Evolutionary conservation across 2,888 invertebrate species (phyloP).

Genomic region (Drosophila robusta): DNA sequence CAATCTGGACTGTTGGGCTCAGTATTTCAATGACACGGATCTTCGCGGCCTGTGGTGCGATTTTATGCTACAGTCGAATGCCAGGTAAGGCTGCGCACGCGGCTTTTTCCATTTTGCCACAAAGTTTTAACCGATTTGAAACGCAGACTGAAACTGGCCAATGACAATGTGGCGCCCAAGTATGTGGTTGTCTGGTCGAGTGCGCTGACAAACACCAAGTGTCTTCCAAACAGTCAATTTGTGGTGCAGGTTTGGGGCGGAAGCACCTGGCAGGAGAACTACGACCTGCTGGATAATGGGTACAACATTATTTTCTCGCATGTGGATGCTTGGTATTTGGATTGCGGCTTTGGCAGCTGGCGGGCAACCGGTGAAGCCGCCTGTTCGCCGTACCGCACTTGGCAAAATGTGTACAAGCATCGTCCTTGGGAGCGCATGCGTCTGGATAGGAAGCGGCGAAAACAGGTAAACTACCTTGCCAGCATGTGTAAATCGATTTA

Average conservation of each 20-base stretch:
- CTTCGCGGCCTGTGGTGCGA: conserved; percentile 92
- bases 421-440: conserved; percentile 89
- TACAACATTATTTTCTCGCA: conserved; percentile 92
- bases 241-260: conserved; percentile 93
- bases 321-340: conserved; percentile 95
- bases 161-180: conserved; percentile 82
- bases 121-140: not conserved
- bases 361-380: conserved; percentile 91
- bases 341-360: conserved; percentile 95
- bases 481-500: not conserved
- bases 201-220: conserved; percentile 90
- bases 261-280: conserved; percentile 92
- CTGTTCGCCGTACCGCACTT: conserved; percentile 94
- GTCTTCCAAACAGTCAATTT: conserved; percentile 87
- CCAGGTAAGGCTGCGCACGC: conserved; percentile 84
- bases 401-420: conserved; percentile 95
- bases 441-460: conserved; percentile 81
- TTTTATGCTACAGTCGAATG: conserved; percentile 89
- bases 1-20: conserved; percentile 92
- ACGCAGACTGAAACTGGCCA: conserved; percentile 83
- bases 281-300: conserved; percentile 91
- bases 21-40: conserved; percentile 91
- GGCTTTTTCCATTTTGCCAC: too few relatives aligned
- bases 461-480: conserved; percentile 74
- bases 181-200: conserved; percentile 91